Percentiles rank a stretch among this genome's conserved stretches.
phyloP scores from a whole-genome alignment of 2,888 invertebrate genomes.

The Altica lythri region DNA sequence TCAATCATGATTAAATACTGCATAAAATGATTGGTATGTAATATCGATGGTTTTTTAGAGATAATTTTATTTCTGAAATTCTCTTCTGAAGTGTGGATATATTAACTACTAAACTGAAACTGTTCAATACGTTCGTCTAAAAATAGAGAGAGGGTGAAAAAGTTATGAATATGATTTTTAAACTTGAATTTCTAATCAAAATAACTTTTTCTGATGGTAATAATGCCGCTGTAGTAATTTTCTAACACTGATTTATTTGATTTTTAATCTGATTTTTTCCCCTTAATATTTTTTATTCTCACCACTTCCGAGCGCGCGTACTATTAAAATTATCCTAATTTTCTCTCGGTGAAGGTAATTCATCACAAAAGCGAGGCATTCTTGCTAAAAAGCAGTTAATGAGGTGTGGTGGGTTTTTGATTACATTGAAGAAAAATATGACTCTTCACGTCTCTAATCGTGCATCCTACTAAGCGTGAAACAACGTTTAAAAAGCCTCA shows the following conservation, averaged over 20 bases:
- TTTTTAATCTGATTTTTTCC: conserved; percentile 4
- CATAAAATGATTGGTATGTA: background rate
- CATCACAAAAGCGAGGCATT: conserved; percentile 21
- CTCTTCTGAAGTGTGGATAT: too few relatives aligned
- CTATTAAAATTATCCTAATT: conserved; percentile 19
- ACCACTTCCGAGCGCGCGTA: conserved; percentile 1
- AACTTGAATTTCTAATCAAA: too few relatives aligned
- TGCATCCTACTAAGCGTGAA: conserved; percentile 7
- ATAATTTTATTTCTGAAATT: too few relatives aligned
- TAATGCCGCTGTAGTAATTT: too few relatives aligned
- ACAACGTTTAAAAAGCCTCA: conserved; percentile 12
- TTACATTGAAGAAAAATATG: conserved; percentile 18
- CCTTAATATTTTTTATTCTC: background rate
- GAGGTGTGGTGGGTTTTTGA: conserved; percentile 25
- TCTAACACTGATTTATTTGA: conserved; percentile 1
- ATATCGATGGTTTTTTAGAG: too few relatives aligned
- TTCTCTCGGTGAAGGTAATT: conserved; percentile 12
- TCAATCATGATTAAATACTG: conserved; percentile 9
- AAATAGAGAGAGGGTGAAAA: too few relatives aligned
- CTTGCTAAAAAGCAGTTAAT: conserved; percentile 23
- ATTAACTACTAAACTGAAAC: too few relatives aligned
- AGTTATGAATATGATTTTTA: too few relatives aligned
- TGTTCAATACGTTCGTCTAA: too few relatives aligned
- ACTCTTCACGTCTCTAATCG: conserved; percentile 13
- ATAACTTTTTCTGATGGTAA: too few relatives aligned